Conservation (phyloP, 2,888 invertebrate species). For the Caenorhabditis sp. region DNA sequence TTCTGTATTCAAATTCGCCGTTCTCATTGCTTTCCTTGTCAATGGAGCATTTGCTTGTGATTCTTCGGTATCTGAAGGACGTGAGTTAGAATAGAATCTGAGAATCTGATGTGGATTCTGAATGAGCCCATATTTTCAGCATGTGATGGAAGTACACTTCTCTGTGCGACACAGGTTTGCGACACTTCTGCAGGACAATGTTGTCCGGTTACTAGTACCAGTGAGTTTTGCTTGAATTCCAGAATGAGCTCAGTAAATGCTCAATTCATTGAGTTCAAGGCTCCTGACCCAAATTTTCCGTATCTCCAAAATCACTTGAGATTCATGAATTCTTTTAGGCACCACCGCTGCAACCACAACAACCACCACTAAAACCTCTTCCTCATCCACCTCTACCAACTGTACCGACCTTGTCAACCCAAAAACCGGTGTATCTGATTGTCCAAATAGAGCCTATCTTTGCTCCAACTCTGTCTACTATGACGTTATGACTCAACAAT, state of each 20-base stretch:
- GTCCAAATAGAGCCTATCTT: constrained; percentile 29
- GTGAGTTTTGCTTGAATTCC: too few species aligned
- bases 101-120: background rate
- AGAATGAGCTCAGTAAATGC: too few species aligned
- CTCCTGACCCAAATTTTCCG: too few species aligned
- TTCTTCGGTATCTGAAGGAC: background rate
- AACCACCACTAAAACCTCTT: background rate
- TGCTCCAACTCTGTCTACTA: constrained; percentile 33
- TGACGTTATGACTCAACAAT: constrained; percentile 30
- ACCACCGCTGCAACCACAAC: background rate
- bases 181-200: background rate
- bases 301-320: too few species aligned
- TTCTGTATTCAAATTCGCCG: too few species aligned
- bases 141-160: background rate
- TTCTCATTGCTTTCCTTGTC: too few species aligned
- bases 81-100: background rate
- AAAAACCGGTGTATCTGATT: constrained; percentile 36
- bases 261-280: too few species aligned
- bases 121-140: background rate
- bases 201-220: background rate
- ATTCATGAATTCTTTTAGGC: too few species aligned
- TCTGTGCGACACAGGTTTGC: background rate
- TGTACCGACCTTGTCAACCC: constrained; percentile 35
- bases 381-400: background rate
- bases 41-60: background rate